phyloP scores from a whole-genome alignment of 2,797 vertebrate genomes.

The Lepilemur septentrionalis region DNA sequence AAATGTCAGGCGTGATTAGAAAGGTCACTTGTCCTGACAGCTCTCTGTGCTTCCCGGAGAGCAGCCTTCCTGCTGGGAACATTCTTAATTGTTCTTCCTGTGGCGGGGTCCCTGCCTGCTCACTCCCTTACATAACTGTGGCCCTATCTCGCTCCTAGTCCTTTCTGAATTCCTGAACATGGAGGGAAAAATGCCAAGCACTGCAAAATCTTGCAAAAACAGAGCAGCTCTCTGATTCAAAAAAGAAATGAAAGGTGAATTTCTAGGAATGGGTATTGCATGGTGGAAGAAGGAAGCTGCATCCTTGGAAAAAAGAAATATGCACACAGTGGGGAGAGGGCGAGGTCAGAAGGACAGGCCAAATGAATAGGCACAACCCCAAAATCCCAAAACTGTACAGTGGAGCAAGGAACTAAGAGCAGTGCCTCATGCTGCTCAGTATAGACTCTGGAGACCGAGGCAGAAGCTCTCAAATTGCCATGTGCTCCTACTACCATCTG shows the following conservation, averaged over 20 bases:
- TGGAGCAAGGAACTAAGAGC: background rate
- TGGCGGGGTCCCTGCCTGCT: background rate
- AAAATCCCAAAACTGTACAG: background rate
- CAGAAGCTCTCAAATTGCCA: background rate
- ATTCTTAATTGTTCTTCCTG: conserved; percentile 61
- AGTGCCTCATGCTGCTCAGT: background rate
- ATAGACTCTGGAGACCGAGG: background rate
- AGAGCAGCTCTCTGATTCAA: background rate
- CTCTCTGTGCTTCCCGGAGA: conserved; percentile 52
- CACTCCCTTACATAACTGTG: background rate
- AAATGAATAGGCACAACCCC: background rate
- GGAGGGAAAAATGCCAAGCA: background rate
- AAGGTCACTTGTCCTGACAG: conserved; percentile 77
- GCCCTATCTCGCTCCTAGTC: background rate
- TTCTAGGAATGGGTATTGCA: conserved; percentile 3
- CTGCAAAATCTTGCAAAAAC: background rate
- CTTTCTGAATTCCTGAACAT: background rate
- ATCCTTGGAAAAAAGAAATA: background rate
- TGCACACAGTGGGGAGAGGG: background rate
- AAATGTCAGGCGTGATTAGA: conserved; percentile 79
- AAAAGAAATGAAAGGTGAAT: background rate
- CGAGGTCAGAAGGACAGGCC: background rate
- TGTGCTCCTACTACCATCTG: background rate
- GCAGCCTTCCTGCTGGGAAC: conserved; percentile 67
- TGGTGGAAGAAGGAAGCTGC: background rate